Percentiles rank a stretch among this genome's conserved stretches.
Evolutionary conservation across 64 coral and sea anemone genomes (phyloP).

Genomic region (Astreopora myriophthalma): DNA sequence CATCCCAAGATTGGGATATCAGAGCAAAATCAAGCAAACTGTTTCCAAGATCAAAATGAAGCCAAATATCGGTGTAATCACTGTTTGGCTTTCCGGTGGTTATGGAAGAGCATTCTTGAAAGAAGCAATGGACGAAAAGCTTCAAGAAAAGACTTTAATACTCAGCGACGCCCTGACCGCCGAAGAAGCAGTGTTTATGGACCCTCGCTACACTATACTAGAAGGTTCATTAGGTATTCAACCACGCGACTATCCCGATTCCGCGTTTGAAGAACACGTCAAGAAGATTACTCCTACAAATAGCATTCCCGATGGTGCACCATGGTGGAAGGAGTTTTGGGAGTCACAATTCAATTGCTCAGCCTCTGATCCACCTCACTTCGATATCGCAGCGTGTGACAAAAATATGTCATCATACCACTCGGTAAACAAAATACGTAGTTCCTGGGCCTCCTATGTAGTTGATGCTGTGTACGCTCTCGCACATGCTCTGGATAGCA

Average conservation of each 20-base stretch:
- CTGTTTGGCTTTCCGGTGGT: conserved; percentile 43
- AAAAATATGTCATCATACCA: neutral
- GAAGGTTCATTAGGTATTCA: conserved; percentile 1
- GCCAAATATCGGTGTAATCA: conserved; percentile 25
- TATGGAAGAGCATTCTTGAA: conserved; percentile 43
- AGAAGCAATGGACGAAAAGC: conserved; percentile 32
- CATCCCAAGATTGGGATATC: conserved; percentile 20
- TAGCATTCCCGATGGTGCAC: neutral
- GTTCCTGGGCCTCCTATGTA: conserved; percentile 54
- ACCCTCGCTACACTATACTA: neutral
- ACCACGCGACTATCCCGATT: neutral
- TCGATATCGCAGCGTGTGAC: conserved; percentile 18
- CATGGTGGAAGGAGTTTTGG: conserved; percentile 82
- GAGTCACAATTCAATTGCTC: conserved; percentile 63
- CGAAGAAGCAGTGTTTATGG: conserved; percentile 17
- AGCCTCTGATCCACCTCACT: conserved; percentile 9
- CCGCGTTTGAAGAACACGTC: neutral
- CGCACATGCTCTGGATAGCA: conserved; percentile 62
- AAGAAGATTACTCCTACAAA: neutral
- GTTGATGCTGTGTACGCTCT: conserved; percentile 79
- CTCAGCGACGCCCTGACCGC: conserved; percentile 54
- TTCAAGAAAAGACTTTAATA: conserved; percentile 54
- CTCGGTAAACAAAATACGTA: conserved; percentile 48
- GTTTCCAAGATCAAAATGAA: conserved; percentile 11
- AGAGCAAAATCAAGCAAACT: conserved; percentile 50